Base-by-base conservation (phyloP, 1,140 invertebrate genomes). In the Bombus difficillimus region DNA sequence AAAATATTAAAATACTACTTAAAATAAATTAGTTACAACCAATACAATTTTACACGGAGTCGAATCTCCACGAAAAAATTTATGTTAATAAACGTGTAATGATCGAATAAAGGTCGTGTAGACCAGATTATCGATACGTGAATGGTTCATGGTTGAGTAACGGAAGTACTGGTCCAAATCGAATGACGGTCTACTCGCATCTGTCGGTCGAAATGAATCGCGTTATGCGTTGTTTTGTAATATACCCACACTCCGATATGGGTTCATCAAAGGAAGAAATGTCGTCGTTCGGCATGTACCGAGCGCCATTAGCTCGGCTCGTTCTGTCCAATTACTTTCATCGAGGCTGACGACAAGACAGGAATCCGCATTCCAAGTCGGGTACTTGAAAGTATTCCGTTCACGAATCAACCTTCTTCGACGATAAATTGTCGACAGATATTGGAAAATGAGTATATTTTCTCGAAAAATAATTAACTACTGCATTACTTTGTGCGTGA, bases 171-270 rank as follows among this genome's bases (percentile, higher is more conserved):
- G 59, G 66, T n/a, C 59, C 77, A 76, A 68, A 83, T 1, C n/a
- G 78, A 81, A n/a, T 47, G 81, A 62, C 86, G 59, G 78, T 62
- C 28, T 22, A 69, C 32, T 62, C 64, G 68, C 90, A 88, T 92
- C 90, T 92, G 92, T 85, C 83, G 69, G 75, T 85, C 89, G 86
- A 89, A 92, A 66, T 72, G 64, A 57, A 57, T 78, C 74, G 39
- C 53, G 73, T 87, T 47, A 47, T 75, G 32, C 84, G 62, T 68
- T 79, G 47, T 80, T 91, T 89, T 83, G 85, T 78, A 57, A 84
- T 76, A 81, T 59, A 53, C 37, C 28, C 2, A n/a, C 25, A 28
- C 25, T 39, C 28, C 37, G 41, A 28, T 28, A 82, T 57, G 69
- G 73, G 85, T 81, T 81, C 86, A 78, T 86, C 79, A 75, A 85